Base-by-base conservation (phyloP, 2,113 vertebrate species). In the Odocoileus hemionus region DNA sequence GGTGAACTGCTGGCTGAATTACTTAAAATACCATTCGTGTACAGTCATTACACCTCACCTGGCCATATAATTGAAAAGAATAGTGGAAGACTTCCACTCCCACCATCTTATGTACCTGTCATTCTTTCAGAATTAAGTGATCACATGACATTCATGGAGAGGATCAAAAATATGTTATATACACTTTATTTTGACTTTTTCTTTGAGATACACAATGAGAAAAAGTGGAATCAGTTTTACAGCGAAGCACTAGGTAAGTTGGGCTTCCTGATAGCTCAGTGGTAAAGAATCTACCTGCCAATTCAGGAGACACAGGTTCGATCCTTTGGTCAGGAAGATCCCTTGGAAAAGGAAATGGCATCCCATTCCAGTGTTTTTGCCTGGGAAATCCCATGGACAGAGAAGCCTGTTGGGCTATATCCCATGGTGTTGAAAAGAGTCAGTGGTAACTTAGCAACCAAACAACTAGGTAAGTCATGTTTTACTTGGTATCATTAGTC, bases 1-100 rank as follows among this genome's bases (percentile, higher is more conserved):
- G 98, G 98, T 16, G 98, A 99, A 23, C 96, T 99, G 6, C 54
- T 99, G 64, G 98, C 99, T 2, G 98, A 98, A 92, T 97, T 98
- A 79, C 98, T 99, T 33, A 86, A 90, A 2, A 76, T 98, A 5
- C 99, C 98, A 2, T 97, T 99, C 0, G 3, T 99, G 11, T 98
- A 99, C 26, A 98, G 96, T 17, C 95, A 98, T 4, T 93, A 94
- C 1, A 98, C 98, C 57, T 97, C 98, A 76, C 7, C 97, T 1
- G 98, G 98, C 74, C 78, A 98, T 80, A 52, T 74, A 0, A 0
- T 98, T 93, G 98, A 99, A 90, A 76, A 97, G 55, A 5, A 98
- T 5, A 96, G 97, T 64, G 98, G 98, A 57, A 57, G 39, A 26
- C 76, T 99, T 39, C 98, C 98, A 26, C 80, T 98, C 6, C 98